phyloP scores from a whole-genome alignment of 2,888 invertebrate genomes.

The Plebejus anna region DNA sequence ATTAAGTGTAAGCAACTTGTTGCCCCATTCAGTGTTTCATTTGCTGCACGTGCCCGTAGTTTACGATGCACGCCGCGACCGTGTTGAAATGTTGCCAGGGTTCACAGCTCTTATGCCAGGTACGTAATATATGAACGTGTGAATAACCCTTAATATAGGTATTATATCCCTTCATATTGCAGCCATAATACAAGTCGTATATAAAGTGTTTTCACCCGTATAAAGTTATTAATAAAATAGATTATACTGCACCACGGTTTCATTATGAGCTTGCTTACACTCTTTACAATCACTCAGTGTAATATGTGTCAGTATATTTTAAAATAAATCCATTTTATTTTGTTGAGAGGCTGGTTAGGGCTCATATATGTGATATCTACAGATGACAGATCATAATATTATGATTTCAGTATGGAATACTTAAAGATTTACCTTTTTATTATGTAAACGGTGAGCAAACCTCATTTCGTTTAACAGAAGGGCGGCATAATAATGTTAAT shows the following conservation, averaged over 20 bases:
- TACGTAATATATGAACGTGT: slow-evolving; percentile 22
- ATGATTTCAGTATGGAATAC: not conserved
- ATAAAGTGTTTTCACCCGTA: not conserved
- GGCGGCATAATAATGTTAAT: not conserved
- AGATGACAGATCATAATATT: not conserved
- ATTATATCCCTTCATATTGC: slow-evolving; percentile 2
- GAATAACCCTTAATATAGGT: slow-evolving; percentile 19
- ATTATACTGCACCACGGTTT: not conserved
- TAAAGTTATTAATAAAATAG: slow-evolving; percentile 4
- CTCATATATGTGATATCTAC: not conserved
- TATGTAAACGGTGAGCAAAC: not conserved
- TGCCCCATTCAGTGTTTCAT: slow-evolving; percentile 22
- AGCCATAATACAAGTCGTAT: slow-evolving; percentile 2
- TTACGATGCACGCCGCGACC: slow-evolving; percentile 34
- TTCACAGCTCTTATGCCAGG: slow-evolving; percentile 39
- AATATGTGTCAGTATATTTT: no score
- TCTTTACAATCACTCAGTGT: no score
- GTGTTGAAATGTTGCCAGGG: slow-evolving; percentile 49
- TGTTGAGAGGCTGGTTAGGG: not conserved
- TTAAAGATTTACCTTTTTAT: not conserved
- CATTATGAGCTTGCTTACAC: not conserved
- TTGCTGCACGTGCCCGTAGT: slow-evolving; percentile 21
- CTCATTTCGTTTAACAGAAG: not conserved
- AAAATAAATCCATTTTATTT: not conserved
- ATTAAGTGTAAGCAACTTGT: slow-evolving; percentile 23